Base-by-base conservation (phyloP, 2,113 vertebrate species). In the Microtus ochrogaster region DNA sequence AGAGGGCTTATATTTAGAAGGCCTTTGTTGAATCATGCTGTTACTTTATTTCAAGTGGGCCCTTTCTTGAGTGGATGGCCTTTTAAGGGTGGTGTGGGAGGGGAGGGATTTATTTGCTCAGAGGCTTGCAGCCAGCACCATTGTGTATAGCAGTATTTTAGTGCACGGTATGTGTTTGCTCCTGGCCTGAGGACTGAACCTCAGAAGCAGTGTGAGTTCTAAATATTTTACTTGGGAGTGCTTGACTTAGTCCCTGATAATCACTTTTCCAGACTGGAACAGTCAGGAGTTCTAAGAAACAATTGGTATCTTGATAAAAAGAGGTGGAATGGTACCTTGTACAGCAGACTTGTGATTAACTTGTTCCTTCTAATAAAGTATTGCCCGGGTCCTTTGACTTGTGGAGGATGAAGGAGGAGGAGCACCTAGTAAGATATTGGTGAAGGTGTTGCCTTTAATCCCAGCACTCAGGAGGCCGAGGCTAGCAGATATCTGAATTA, bases 121-220 rank as follows among this genome's bases (percentile, higher is more conserved):
- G 74, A 28, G 22, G 10, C 26, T 13, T 13, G 22, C 58, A 41
- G 24, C 28, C 39, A 77, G n/a, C 49, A 49, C 28, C 21, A 5
- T 7, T 10, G 0, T 81, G 84, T 55, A 7, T 30, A 93, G 14
- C 4, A 11, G 13, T 7, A 14, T 66, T 73, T 22, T 49, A 2
- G 55, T 81, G 17, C 7, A 17, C 44, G 6, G 4, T 10, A 49
- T n/a, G 26, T 1, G 7, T 76, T 22, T 5, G 14, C 55, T 8
- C 0, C 63, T 12, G 12, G 5, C 0, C 11, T 44, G 30, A 3
- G 0, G 0, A 66, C 49, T 47, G 58, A 58, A 7, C 44, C 28
- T 93, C 52, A 21, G 30, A 30, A 16, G 21, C 0, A 6, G 0
- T 12, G 28, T 14, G 30, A 91, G 86, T 61, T 41, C 7, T 33